A percentile compares a stretch with the other conserved stretches of the same genome.
Conservation (phyloP, 2,888 invertebrate species). For the Anticlea derivata region DNA sequence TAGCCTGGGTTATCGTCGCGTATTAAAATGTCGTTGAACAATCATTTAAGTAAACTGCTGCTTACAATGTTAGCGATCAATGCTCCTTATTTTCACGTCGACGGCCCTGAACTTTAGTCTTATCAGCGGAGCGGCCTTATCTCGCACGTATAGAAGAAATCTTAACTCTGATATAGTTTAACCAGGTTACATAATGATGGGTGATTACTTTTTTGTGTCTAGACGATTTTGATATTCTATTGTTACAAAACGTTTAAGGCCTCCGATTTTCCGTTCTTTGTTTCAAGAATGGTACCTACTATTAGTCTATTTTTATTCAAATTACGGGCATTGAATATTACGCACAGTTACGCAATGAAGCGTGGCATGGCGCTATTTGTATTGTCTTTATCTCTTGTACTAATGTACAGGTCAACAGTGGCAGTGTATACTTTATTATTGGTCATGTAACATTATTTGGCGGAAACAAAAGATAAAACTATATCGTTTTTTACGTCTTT, state of each 20-base stretch:
- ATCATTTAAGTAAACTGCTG: slow-evolving; percentile 14
- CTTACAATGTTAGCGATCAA: slow-evolving; percentile 39
- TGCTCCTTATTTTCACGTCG: slow-evolving; percentile 36
- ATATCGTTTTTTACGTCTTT: not conserved
- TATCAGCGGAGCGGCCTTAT: slow-evolving; percentile 37
- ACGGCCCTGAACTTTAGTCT: slow-evolving; percentile 36
- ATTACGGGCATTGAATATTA: slow-evolving; percentile 18
- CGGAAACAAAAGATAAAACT: slow-evolving; percentile 12
- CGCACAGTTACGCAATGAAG: slow-evolving; percentile 30
- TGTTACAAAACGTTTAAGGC: slow-evolving; percentile 23
- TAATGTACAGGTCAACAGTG: slow-evolving; percentile 23
- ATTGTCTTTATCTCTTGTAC: slow-evolving; percentile 24
- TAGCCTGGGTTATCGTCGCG: slow-evolving; percentile 45
- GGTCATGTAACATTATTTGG: slow-evolving; percentile 9
- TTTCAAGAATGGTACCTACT: slow-evolving; percentile 18
- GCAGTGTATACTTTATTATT: slow-evolving; percentile 17
- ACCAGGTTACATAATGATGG: slow-evolving; percentile 31
- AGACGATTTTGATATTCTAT: slow-evolving; percentile 28
- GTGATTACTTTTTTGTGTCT: slow-evolving; percentile 29
- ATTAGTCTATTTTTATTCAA: slow-evolving; percentile 19
- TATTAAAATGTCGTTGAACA: slow-evolving; percentile 30
- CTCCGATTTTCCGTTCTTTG: slow-evolving; percentile 23
- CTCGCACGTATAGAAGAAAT: slow-evolving; percentile 23
- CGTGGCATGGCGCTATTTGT: slow-evolving; percentile 21
- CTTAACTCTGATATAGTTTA: slow-evolving; percentile 30